These are phyloP conservation scores for Drosophila novamexicana DNA, from an alignment of 1,140 invertebrate species.

Conservation along the genomic window DNA sequence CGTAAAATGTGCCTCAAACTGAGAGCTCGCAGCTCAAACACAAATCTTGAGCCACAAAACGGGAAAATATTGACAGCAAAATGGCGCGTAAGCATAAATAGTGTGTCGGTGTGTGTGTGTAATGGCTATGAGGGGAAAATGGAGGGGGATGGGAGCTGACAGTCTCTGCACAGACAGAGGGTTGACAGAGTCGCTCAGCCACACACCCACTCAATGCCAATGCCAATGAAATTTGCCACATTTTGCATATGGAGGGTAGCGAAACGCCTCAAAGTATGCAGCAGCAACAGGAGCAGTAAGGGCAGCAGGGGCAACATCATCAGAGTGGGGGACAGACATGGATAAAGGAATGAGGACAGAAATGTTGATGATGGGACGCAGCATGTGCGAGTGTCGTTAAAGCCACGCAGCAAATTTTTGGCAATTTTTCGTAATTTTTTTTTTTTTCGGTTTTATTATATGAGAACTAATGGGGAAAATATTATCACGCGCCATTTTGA, in stretches of 20 bases:
- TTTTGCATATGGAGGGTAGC: slow-evolving; percentile 67
- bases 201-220: slow-evolving; percentile 30
- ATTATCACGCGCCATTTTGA: slow-evolving; percentile 74
- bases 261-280: slow-evolving; percentile 42
- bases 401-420: slow-evolving; percentile 39
- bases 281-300: background rate
- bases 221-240: slow-evolving; percentile 74
- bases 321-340: slow-evolving; percentile 24
- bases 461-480: slow-evolving; percentile 73
- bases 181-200: slow-evolving; percentile 37
- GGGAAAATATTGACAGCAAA: slow-evolving; percentile 71
- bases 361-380: slow-evolving; percentile 39
- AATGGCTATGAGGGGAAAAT: too few relatives aligned
- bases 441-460: slow-evolving; percentile 51
- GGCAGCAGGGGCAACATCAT: slow-evolving; percentile 33
- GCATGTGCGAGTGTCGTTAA: slow-evolving; percentile 73
- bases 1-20: slow-evolving; percentile 52
- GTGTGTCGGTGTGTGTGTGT: slow-evolving; percentile 16
- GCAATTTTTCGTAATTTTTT: slow-evolving; percentile 22
- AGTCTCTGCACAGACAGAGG: slow-evolving; percentile 32
- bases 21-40: slow-evolving; percentile 6
- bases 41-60: slow-evolving; percentile 26
- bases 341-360: slow-evolving; percentile 5
- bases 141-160: background rate
- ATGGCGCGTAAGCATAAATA: slow-evolving; percentile 69